Conservation (phyloP, 2,888 invertebrate genomes). For the Tetragonula carbonaria region DNA sequence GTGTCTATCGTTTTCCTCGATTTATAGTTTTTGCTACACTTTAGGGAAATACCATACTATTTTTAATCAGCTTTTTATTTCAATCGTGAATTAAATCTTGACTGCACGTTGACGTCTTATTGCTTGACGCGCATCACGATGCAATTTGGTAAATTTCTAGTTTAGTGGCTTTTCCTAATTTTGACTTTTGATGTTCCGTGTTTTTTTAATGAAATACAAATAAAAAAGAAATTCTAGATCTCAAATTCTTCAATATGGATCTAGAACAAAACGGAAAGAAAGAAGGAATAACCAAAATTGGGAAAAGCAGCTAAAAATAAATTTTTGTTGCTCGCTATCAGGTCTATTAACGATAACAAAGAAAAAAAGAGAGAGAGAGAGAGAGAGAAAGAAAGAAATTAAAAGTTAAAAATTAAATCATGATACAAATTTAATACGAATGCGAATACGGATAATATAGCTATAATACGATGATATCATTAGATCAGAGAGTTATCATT, state of each 20-base stretch:
- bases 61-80: not conserved
- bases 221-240: too few relatives aligned
- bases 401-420: conserved; percentile 26
- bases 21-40: not conserved
- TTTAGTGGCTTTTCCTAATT: too few relatives aligned
- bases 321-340: too few relatives aligned
- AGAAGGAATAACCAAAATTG: too few relatives aligned
- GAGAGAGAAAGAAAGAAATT: not conserved
- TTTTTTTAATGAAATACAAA: too few relatives aligned
- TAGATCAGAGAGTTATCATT: conserved; percentile 47
- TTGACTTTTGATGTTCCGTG: too few relatives aligned
- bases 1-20: not conserved
- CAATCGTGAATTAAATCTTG: not conserved
- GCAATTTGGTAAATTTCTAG: too few relatives aligned
- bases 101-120: not conserved
- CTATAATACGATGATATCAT: conserved; percentile 48
- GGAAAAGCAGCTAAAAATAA: too few relatives aligned
- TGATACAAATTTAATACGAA: conserved; percentile 26
- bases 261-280: too few relatives aligned
- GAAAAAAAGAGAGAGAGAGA: not conserved
- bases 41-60: not conserved
- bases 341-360: too few relatives aligned
- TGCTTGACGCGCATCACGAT: not conserved
- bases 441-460: conserved; percentile 23
- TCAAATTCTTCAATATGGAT: too few relatives aligned